phyloP scores from a whole-genome alignment of 2,888 invertebrate genomes.

The Philopedon plagiatum region DNA sequence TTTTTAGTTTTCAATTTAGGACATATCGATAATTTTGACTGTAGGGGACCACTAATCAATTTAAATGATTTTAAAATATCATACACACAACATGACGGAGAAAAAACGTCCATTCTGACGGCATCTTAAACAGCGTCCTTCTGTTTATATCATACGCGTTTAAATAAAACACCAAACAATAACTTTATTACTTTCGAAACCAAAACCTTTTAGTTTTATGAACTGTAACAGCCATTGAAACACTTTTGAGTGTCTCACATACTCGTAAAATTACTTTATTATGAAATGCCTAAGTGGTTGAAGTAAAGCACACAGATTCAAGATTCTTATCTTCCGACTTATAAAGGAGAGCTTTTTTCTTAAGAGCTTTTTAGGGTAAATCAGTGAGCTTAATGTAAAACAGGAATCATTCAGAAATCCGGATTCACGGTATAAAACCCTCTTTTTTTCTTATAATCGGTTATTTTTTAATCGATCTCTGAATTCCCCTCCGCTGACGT shows the following conservation, averaged over 20 bases:
- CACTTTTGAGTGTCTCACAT: not conserved
- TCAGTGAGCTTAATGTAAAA: not conserved
- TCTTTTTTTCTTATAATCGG: too few relatives aligned
- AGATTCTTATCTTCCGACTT: conserved; percentile 21
- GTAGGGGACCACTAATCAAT: too few relatives aligned
- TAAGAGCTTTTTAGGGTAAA: not conserved
- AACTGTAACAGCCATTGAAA: conserved; percentile 22
- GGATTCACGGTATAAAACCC: too few relatives aligned
- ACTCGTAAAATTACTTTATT: not conserved
- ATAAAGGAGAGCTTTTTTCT: conserved; percentile 3
- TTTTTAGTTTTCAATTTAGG: too few relatives aligned
- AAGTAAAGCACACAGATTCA: not conserved
- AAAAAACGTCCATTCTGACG: too few relatives aligned
- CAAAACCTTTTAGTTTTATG: conserved; percentile 37
- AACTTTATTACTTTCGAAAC: not conserved
- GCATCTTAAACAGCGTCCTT: too few relatives aligned
- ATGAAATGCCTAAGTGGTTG: conserved; percentile 3
- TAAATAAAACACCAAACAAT: not conserved
- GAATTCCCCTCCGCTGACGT: too few relatives aligned
- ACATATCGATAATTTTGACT: too few relatives aligned
- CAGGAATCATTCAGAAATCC: not conserved
- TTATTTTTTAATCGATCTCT: too few relatives aligned
- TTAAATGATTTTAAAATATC: too few relatives aligned
- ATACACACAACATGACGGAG: too few relatives aligned
- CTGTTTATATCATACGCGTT: not conserved